Percentiles rank a stretch among this genome's conserved stretches.
Conservation (phyloP, 2,888 invertebrate species). For the Baronia brevicornis region DNA sequence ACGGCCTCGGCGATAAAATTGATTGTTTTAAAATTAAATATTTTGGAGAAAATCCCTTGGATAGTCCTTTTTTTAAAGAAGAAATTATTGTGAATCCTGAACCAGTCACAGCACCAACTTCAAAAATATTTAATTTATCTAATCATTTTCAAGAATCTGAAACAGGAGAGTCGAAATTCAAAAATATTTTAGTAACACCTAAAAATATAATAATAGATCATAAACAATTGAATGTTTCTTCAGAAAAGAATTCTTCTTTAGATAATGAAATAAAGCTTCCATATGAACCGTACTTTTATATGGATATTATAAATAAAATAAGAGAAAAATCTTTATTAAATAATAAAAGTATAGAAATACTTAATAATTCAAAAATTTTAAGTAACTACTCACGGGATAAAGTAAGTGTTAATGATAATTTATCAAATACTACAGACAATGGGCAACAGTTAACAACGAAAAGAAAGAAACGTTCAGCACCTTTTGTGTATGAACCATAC, state of each 20-base stretch:
- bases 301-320: constrained; percentile 9
- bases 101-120: constrained; percentile 42
- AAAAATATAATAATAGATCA: too few species aligned
- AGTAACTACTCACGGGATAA: too few species aligned
- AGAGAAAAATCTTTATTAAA: constrained; percentile 13
- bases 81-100: constrained; percentile 65
- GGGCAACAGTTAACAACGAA: too few species aligned
- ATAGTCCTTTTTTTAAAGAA: constrained; percentile 83
- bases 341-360: constrained; percentile 7
- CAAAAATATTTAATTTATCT: constrained; percentile 25
- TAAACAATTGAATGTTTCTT: too few species aligned
- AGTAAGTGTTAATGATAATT: too few species aligned
- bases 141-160: constrained; percentile 19
- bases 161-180: constrained; percentile 17
- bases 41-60: constrained; percentile 84
- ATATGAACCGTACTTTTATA: too few species aligned
- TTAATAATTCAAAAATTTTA: not conserved
- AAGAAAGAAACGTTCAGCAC: constrained; percentile 47
- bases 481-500: constrained; percentile 65
- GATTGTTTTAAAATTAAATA: constrained; percentile 84
- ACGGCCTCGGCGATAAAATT: constrained; percentile 82
- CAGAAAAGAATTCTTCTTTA: too few species aligned
- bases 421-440: too few species aligned
- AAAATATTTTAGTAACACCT: too few species aligned
- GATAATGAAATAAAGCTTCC: not conserved